phyloP scores from a whole-genome alignment of 2,113 vertebrate species.

The Oreochromis spilurus region DNA sequence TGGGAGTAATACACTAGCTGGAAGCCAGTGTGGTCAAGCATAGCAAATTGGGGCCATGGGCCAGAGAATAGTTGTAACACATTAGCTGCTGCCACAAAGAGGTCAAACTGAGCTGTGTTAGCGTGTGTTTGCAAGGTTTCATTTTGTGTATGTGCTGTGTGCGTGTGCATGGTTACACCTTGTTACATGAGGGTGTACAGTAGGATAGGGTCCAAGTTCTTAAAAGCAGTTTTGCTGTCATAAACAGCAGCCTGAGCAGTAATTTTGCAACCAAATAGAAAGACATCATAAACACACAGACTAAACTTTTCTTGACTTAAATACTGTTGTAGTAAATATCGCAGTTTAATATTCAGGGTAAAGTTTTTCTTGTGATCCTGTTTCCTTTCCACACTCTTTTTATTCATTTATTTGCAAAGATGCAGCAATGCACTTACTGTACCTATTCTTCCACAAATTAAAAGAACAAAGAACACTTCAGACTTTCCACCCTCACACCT shows the following conservation, averaged over 20 bases:
- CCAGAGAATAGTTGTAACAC: constrained; percentile 43
- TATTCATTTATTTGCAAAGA: neutral
- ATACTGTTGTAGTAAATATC: neutral
- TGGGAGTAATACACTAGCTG: neutral
- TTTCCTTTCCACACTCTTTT: neutral
- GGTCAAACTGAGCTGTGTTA: constrained; percentile 33
- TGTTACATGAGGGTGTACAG: neutral
- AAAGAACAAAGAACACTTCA: neutral
- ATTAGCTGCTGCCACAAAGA: constrained; percentile 41
- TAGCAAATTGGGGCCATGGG: constrained; percentile 41
- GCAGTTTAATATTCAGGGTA: neutral
- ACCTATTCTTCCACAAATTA: neutral
- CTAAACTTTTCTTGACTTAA: neutral
- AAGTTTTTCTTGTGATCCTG: neutral
- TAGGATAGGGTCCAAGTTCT: neutral
- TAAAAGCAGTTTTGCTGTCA: neutral
- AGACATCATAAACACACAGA: neutral
- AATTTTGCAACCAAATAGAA: neutral
- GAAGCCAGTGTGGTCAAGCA: constrained; percentile 16
- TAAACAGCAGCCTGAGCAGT: neutral
- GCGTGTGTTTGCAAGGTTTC: neutral
- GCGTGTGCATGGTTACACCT: neutral
- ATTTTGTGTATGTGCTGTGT: neutral
- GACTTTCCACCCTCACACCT: neutral
- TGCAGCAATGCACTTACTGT: neutral